A percentile compares a stretch with the other conserved stretches of the same genome.
These are phyloP conservation scores for Pocota personata DNA, from an alignment of 2,888 invertebrate species.

Conservation along the genomic window DNA sequence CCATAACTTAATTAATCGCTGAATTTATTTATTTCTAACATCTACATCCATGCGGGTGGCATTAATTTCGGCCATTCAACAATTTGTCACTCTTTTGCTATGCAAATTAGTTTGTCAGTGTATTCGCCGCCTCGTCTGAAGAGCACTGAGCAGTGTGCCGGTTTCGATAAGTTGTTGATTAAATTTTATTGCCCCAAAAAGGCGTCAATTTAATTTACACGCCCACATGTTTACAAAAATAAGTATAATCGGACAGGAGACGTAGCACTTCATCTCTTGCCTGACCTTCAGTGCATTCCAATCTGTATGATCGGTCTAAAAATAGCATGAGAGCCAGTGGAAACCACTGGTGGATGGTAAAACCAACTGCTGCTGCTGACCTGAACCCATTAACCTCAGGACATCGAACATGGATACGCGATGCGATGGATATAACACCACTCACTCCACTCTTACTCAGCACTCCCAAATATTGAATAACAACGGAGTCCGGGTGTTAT, in stretches of 20 bases:
- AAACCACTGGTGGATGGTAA: background rate
- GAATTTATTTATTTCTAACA: slow-evolving; percentile 38
- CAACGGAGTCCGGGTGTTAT: slow-evolving; percentile 40
- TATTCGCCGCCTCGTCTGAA: background rate
- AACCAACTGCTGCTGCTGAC: slow-evolving; percentile 40
- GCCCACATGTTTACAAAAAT: slow-evolving; percentile 52
- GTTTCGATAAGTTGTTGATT: slow-evolving; percentile 28
- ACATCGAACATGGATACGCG: slow-evolving; percentile 45
- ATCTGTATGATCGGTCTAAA: slow-evolving; percentile 38
- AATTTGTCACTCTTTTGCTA: slow-evolving; percentile 29
- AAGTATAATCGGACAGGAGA: slow-evolving; percentile 16
- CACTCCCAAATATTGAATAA: slow-evolving; percentile 35
- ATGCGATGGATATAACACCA: slow-evolving; percentile 38
- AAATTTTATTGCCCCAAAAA: slow-evolving; percentile 26
- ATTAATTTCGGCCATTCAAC: slow-evolving; percentile 4
- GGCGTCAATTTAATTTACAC: slow-evolving; percentile 47
- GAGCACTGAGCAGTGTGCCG: background rate
- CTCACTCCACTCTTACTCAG: slow-evolving; percentile 37
- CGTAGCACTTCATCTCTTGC: slow-evolving; percentile 14
- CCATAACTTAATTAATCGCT: slow-evolving; percentile 30
- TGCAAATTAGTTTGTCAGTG: slow-evolving; percentile 26
- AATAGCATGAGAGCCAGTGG: slow-evolving; percentile 17
- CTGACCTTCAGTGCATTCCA: slow-evolving; percentile 59
- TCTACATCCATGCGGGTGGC: slow-evolving; percentile 46
- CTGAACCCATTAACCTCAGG: slow-evolving; percentile 70